Conservation (phyloP, 1,140 invertebrate genomes). For the Drosophila rhopaloa region DNA sequence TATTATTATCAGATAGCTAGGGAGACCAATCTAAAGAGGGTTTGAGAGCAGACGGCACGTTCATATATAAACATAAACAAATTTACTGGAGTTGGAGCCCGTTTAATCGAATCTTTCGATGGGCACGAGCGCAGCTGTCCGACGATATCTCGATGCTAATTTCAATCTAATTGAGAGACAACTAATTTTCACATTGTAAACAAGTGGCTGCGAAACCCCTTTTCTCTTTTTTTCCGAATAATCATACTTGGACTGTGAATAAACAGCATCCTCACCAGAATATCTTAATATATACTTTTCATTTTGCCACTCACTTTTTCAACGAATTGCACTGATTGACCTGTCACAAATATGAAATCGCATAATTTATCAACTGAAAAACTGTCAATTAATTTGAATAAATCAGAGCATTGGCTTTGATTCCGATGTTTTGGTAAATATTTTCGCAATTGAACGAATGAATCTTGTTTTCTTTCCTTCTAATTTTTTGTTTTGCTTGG, state of each 20-base stretch:
- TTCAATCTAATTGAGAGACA: constrained; percentile 20
- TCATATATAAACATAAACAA: constrained; percentile 32
- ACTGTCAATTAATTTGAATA: constrained; percentile 46
- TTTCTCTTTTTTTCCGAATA: background rate
- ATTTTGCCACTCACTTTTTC: constrained; percentile 34
- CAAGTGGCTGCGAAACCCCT: constrained; percentile 36
- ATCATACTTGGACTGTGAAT: background rate
- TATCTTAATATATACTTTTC: background rate
- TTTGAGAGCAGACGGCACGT: constrained; percentile 10
- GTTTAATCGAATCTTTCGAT: constrained; percentile 21
- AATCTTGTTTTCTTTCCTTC: constrained; percentile 8
- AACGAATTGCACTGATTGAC: constrained; percentile 27
- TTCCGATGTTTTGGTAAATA: constrained; percentile 18
- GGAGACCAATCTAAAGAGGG: background rate
- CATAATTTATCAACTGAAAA: constrained; percentile 35
- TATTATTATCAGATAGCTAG: constrained; percentile 9
- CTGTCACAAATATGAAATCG: constrained; percentile 33
- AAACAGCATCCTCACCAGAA: background rate
- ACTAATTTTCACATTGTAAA: constrained; percentile 48
- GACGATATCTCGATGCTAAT: constrained; percentile 26
- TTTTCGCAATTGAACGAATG: constrained; percentile 26
- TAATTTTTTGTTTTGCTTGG: constrained; percentile 38
- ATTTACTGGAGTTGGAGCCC: constrained; percentile 3
- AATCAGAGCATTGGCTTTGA: constrained; percentile 14
- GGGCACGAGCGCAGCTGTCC: constrained; percentile 23